A percentile compares a stretch with the other conserved stretches of the same genome.
Conservation (phyloP, 2,113 vertebrate species). For the human region GRCh38 chr14:79588501-79589000, state of each 20-base stretch:
- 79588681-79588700: neutral
- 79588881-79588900: too few species aligned
- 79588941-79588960: too few species aligned
- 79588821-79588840: too few species aligned
- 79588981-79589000: too few species aligned
- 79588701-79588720: neutral
- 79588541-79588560: neutral
- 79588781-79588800: too few species aligned
- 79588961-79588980: too few species aligned
- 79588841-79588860: too few species aligned
- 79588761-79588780: neutral
- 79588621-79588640: neutral
- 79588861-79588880: too few species aligned
- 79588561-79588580: slow-evolving; percentile 5
- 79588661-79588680: neutral
- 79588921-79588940: too few species aligned
- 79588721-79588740: neutral
- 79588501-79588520: slow-evolving; percentile 38
- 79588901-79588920: too few species aligned
- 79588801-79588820: too few species aligned
- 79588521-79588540: slow-evolving; percentile 37
- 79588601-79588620: slow-evolving; percentile 34
- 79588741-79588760: neutral
- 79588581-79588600: slow-evolving; percentile 47
- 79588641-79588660: slow-evolving; percentile 26